Base-by-base conservation (phyloP, 1,140 invertebrate genomes). In the Lepidurus couesii region DNA sequence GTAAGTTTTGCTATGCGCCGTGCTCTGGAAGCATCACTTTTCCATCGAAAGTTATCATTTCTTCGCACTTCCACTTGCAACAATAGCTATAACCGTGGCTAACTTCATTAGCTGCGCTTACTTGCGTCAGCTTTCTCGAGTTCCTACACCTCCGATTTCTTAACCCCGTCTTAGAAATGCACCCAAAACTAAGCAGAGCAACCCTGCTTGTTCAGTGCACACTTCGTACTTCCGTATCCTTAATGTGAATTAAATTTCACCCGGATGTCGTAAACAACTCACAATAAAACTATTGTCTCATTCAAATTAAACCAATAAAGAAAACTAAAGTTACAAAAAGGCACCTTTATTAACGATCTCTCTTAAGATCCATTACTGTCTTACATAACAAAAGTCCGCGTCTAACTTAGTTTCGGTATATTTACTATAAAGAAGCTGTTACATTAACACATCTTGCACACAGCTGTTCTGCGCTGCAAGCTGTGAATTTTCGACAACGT, bases 1-100 rank as follows among this genome's bases (percentile, higher is more conserved):
- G 53, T 65, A 65, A 21, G 53, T 65, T 21, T 65, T 34, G 34
- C 34, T 65, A 65, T 1, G 53, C 53, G 21, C 53, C 53, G 21
- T 21, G 53, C 53, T n/a, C 21, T 0, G 53, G n/a, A 65, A 65
- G n/a, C 21, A n/a, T n/a, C n/a, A 65, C 53, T 47, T 9, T n/a
- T n/a, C n/a, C 21, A 65, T 65, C 53, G 53, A 65, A 65, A 65
- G 53, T 65, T 65, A 47, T 47, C 16, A 21, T 65, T 65, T 47
- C 45, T 47, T 47, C 2, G 45, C 7, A 47, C 45, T 47, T 47
- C 53, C 53, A 65, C 53, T 65, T 65, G 13, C 53, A 65, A 65
- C 53, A 65, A 65, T 65, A 65, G 7, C 53, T 65, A 1, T 4
- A 9, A n/a, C 53, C 53, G 13, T 21, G 21, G 53, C 53, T 65